phyloP scores from a whole-genome alignment of 2,888 invertebrate species.

The Atrina japonica region DNA sequence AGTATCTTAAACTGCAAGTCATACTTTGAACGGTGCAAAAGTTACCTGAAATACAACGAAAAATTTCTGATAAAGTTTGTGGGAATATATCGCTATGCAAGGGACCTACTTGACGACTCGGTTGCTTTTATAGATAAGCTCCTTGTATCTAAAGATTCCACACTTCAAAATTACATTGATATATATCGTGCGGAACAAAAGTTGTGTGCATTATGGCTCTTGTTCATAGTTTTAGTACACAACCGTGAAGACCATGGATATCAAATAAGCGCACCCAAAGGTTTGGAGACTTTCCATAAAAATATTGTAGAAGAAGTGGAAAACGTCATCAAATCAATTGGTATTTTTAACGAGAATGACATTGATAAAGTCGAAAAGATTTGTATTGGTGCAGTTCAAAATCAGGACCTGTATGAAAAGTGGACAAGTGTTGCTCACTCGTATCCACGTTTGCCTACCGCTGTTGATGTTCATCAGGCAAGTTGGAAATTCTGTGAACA shows the following conservation, averaged over 20 bases:
- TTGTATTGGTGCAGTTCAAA: background rate
- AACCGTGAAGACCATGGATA: too few relatives aligned
- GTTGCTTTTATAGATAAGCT: too few relatives aligned
- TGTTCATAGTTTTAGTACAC: too few relatives aligned
- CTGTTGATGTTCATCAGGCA: conserved; percentile 4
- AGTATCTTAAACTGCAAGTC: background rate
- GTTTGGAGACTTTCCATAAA: background rate
- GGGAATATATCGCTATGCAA: background rate
- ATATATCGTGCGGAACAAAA: too few relatives aligned
- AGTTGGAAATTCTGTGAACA: conserved; percentile 3
- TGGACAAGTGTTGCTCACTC: background rate
- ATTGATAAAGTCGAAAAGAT: background rate
- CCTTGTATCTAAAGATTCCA: too few relatives aligned
- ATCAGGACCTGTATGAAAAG: background rate
- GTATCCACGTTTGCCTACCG: background rate
- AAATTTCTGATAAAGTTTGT: background rate
- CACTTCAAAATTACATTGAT: too few relatives aligned
- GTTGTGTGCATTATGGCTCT: too few relatives aligned
- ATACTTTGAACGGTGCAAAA: conserved; percentile 9
- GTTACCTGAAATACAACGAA: background rate
- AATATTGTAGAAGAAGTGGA: background rate
- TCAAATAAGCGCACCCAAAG: too few relatives aligned
- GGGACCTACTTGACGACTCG: too few relatives aligned
- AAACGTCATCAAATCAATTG: background rate
- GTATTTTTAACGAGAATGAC: background rate